Conservation (phyloP, 2,113 vertebrate species). For the Paratilapia polleni region DNA sequence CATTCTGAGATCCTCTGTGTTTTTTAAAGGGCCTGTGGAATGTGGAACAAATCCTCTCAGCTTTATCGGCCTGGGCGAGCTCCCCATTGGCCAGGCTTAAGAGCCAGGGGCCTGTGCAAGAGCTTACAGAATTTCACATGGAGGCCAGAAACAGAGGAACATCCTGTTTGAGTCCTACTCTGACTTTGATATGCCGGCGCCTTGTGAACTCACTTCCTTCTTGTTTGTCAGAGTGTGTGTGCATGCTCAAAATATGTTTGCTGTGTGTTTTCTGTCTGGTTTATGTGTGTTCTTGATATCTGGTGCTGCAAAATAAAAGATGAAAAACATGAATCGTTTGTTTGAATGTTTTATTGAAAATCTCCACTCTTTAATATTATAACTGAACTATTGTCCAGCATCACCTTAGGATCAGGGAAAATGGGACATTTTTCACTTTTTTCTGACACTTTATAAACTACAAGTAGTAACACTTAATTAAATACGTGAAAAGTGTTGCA, state of each 20-base stretch:
- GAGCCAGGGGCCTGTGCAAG: constrained; percentile 69
- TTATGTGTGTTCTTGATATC: not conserved
- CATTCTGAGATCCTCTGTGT: constrained; percentile 62
- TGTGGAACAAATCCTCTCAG: constrained; percentile 84
- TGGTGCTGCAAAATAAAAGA: not conserved
- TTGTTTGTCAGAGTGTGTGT: constrained; percentile 50
- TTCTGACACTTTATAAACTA: too few species aligned
- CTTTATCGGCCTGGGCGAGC: constrained; percentile 69
- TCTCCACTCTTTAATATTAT: not conserved
- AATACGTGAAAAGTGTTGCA: not conserved
- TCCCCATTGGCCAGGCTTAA: constrained; percentile 71
- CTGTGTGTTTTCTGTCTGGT: constrained; percentile 12
- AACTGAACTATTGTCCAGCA: not conserved
- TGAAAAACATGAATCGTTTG: not conserved
- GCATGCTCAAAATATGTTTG: constrained; percentile 9
- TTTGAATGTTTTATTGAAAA: not conserved
- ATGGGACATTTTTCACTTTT: too few species aligned
- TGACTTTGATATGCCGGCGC: constrained; percentile 68
- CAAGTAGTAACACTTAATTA: not conserved
- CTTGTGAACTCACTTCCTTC: constrained; percentile 33
- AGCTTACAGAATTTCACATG: constrained; percentile 80
- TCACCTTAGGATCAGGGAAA: not conserved
- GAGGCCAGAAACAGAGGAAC: constrained; percentile 80
- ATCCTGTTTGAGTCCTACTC: constrained; percentile 77
- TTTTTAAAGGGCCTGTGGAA: constrained; percentile 80